Conservation (phyloP, 2,113 vertebrate species). For the Bujurquina vittata region DNA sequence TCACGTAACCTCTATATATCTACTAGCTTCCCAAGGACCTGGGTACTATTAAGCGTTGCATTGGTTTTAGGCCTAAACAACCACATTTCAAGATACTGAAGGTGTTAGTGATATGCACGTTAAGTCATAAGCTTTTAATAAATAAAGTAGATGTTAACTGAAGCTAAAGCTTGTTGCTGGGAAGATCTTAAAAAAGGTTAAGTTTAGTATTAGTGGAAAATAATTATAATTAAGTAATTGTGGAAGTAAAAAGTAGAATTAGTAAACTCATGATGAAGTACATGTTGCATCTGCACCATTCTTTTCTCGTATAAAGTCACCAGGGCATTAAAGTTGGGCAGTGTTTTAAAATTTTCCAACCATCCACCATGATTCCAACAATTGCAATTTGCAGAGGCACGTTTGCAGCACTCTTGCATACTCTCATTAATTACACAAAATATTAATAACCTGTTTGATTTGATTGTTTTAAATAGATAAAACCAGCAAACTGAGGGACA, state of each 20-base stretch:
- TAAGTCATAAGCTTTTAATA: too few species aligned
- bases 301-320: too few species aligned
- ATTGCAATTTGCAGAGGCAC: fast-evolving
- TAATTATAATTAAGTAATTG: too few species aligned
- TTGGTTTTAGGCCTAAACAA: not conserved
- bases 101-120: not conserved
- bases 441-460: not conserved
- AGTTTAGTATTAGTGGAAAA: too few species aligned
- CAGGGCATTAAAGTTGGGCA: not conserved
- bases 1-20: not conserved
- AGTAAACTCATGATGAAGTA: too few species aligned
- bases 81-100: not conserved
- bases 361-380: not conserved
- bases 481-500: not conserved
- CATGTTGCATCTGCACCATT: too few species aligned
- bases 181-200: too few species aligned
- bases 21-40: too few species aligned
- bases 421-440: not conserved
- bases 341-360: not conserved
- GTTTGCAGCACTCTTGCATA: not conserved
- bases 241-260: too few species aligned
- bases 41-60: not conserved
- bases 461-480: not conserved
- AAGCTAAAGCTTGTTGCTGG: too few species aligned
- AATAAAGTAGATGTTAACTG: too few species aligned